Evolutionary conservation across 2,888 invertebrate genomes (phyloP), one percentile per base, ranked within the genome.

Genomic region (Rhagophthalmus giganteus): DNA sequence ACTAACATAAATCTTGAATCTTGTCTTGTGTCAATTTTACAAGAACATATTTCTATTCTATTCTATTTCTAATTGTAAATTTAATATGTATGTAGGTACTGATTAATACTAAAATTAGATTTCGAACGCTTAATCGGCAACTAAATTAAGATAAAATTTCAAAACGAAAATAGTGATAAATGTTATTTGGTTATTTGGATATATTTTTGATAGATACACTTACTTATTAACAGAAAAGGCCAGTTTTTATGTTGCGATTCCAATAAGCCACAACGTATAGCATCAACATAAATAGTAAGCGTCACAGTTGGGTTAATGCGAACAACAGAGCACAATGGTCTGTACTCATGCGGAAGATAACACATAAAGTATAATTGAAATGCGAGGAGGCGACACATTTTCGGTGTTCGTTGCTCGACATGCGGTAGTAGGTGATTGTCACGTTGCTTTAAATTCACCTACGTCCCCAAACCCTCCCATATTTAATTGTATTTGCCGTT

Each of bases 281-380:
- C 60, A 60, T 61, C 56, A 57, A 54, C 41, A 55, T 54, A 57
- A 59, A 59, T 53, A 57, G 58, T 54, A 62, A 61, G 60, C 64
- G 67, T 66, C 65, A 65, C 66, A 66, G 65, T 67, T 65, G 68
- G 65, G 61, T 58, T 61, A 58, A 59, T 62, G 57, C 40, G 62
- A 64, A 67, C 64, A 66, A 56, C 53, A 35, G 49, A 16, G 41
- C 42, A 59, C 54, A 58, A 64, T 66, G 62, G 64, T 56, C 62
- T 57, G 61, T 65, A 64, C 63, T 63, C 68, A 65, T 67, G 69
- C 65, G 68, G 67, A 69, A 69, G 68, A 68, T 67, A 66, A 67
- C 67, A 66, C 68, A 67, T 65, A 67, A 68, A 69, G 63, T 68
- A 68, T 69, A 70, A 70, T 70, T 69, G 68, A 66, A 69, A 68